Evolutionary conservation across 2,113 vertebrate genomes (phyloP), one percentile per base, ranked within the genome.

Genomic region (Platycercus adscitus): DNA sequence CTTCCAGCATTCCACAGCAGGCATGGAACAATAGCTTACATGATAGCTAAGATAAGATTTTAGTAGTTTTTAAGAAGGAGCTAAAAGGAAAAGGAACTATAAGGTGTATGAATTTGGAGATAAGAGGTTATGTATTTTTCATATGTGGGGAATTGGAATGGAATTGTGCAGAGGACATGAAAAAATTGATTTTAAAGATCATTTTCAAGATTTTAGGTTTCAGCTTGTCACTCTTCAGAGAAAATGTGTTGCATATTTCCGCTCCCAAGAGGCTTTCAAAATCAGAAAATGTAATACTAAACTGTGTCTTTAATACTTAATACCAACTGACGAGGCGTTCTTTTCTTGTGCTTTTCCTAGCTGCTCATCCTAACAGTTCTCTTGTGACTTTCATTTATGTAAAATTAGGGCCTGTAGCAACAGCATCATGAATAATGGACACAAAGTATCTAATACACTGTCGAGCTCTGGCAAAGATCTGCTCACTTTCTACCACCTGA

Each of bases 381-480:
- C 94, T 61, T 71, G 93, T 82, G 94, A 61, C 88, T 94, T 81
- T 78, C n/a, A 1, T 80, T 95, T 95, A 84, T 88, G 91, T 86
- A 81, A 94, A 95, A 94, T 88, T 47, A 86, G 88, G 73, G 88
- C 90, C 86, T 79, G 82, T 71, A 83, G 94, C 91, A 95, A 39
- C 72, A 86, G 89, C 88, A 37, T 88, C 81, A 84, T 95, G 93
- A 96, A 97, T 96, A 94, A 97, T 95, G 93, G 95, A 87, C 95
- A 75, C 6, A 4, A 37, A 73, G 61, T 49, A 50, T 33, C 3
- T 1, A 78, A 21, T 46, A 20, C 63, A 13, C 29, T 1, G 0
- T 21, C 2, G 6, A 72, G 86, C 53, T 52, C 63, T 81, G 77
- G 64, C 89, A 86, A 7, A 47, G 78, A 70, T 70, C 75, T 79